Percentiles rank a stretch among this genome's conserved stretches.
Conservation (phyloP, 2,797 vertebrate species). For the Gymnoscopelus braueri region DNA sequence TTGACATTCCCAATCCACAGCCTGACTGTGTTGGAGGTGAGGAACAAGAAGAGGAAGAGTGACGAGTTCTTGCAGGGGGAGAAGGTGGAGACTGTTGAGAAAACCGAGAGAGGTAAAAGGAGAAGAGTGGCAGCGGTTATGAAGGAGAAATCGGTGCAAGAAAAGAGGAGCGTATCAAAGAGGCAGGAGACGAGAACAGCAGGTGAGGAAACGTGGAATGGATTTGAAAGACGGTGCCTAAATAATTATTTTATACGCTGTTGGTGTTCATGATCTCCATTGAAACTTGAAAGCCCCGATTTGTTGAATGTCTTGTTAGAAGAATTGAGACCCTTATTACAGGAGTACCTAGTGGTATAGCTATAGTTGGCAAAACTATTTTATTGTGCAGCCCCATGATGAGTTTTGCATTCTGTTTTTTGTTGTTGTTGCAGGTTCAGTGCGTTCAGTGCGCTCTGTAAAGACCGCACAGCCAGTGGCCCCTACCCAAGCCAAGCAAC, state of each 20-base stretch:
- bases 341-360: too few species aligned
- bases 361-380: too few species aligned
- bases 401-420: background rate
- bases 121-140: slow-evolving; percentile 38
- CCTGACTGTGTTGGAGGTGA: background rate
- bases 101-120: slow-evolving; percentile 58
- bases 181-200: slow-evolving; percentile 62
- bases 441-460: slow-evolving; percentile 34
- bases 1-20: slow-evolving; percentile 51
- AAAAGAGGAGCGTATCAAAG: slow-evolving; percentile 57
- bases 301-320: too few species aligned
- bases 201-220: slow-evolving; percentile 75
- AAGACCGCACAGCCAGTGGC: slow-evolving; percentile 47
- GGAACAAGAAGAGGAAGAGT: slow-evolving; percentile 90
- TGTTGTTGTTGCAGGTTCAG: slow-evolving; percentile 49
- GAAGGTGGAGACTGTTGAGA: slow-evolving; percentile 18
- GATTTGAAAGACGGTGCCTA: background rate
- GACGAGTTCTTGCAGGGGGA: slow-evolving; percentile 64
- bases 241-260: background rate
- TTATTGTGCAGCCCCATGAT: background rate
- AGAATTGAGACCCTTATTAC: too few species aligned
- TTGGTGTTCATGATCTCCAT: background rate
- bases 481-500: slow-evolving; percentile 44
- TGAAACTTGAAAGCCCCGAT: too few species aligned
- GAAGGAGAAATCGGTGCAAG: slow-evolving; percentile 28